Evolutionary conservation across 1,140 invertebrate species (phyloP), one percentile per base, ranked within the genome.

Genomic region (Hyposmocoma kahamanoa): DNA sequence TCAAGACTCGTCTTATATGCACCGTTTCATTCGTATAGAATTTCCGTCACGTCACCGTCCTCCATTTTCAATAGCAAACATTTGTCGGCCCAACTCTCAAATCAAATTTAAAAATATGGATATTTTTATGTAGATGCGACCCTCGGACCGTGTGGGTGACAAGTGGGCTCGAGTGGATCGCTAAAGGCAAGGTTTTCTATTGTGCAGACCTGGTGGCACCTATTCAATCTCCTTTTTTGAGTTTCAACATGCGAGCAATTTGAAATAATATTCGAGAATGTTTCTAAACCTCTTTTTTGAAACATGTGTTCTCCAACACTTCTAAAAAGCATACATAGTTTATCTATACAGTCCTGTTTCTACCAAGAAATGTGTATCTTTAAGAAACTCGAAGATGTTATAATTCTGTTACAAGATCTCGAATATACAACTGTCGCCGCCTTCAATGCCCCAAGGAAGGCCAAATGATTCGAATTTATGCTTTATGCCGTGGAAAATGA

Each of bases 91-190:
- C 49, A 62, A 49, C 62, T 67, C 62, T 62, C 65, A 80, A 84
- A 84, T 84, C 81, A 79, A 76, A 84, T 84, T 84, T 82, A 82
- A 84, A 69, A 84, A 83, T 84, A 82, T 81, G 76, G 66, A 75
- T 81, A 81, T 84, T 79, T 74, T 71, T 73, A 79, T 83, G 71
- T 73, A 76, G 71, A 77, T 74, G 59, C 61, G 59, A 64, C 70
- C 70, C 71, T 74, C 68, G 68, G 62, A 71, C 64, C 66, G 47
- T 78, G 80, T 56, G 69, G 69, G 67, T 81, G 80, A 81, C 75
- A 72, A 80, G 73, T 75, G 67, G 59, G 62, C 48, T 49, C 53
- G 46, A 59, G 55, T 63, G 70, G 52, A 68, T 67, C 36, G 61
- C 64, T 70, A 39, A 46, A 68, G 72, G 72, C 69, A 56, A 62